A percentile compares a stretch with the other conserved stretches of the same genome.
phyloP scores from a whole-genome alignment of 2,888 invertebrate genomes.

The Euproctis similis region DNA sequence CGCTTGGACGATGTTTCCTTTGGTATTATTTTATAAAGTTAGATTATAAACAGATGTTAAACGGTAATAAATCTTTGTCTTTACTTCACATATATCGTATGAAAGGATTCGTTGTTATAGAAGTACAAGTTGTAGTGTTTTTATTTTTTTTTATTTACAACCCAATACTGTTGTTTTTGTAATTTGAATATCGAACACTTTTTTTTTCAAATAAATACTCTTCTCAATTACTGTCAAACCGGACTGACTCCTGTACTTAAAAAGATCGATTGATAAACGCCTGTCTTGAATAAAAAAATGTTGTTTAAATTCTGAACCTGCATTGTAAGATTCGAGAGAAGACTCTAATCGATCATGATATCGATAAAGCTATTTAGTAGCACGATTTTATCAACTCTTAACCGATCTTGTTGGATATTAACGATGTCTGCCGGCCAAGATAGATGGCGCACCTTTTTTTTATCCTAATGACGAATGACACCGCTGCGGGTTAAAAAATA shows the following conservation, averaged over 20 bases:
- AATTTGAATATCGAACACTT: no score
- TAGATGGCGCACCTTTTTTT: conserved; percentile 42
- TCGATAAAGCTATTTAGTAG: conserved; percentile 39
- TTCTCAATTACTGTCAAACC: no score
- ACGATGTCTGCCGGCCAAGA: conserved; percentile 39
- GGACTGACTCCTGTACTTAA: no score
- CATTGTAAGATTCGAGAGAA: background rate
- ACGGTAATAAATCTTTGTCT: conserved; percentile 58
- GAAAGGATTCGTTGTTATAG: conserved; percentile 21
- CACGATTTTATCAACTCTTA: conserved; percentile 48
- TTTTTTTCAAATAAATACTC: no score
- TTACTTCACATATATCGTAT: conserved; percentile 19
- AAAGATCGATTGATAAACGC: no score
- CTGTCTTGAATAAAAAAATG: no score
- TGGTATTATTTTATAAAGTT: conserved; percentile 43
- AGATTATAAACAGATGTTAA: conserved; percentile 69
- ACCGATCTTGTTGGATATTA: conserved; percentile 40
- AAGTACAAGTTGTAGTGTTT: conserved; percentile 14
- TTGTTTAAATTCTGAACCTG: background rate
- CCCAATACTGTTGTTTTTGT: no score
- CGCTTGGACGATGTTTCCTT: conserved; percentile 47
- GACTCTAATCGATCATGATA: conserved; percentile 35
- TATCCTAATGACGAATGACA: conserved; percentile 33
- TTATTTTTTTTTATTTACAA: no score
- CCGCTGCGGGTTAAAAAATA: conserved; percentile 21